Evolutionary conservation across 2,888 invertebrate species (phyloP).

Genomic region (Choristoneura rosaceana): DNA sequence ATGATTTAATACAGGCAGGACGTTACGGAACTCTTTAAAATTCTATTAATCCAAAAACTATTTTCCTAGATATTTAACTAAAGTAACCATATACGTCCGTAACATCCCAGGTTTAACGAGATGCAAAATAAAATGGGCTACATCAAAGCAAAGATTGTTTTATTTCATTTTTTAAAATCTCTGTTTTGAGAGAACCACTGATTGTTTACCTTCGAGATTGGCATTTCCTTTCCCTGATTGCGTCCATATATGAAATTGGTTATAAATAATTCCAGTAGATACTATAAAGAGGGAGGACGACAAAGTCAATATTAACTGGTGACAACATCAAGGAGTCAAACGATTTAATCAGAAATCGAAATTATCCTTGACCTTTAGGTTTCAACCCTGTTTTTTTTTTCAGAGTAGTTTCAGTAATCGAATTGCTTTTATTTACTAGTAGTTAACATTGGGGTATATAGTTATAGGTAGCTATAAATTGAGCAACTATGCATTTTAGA

Average conservation of each 20-base stretch:
- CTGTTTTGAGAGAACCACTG: constrained; percentile 22
- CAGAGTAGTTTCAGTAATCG: no score
- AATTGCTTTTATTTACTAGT: no score
- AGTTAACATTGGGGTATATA: no score
- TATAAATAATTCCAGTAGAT: constrained; percentile 18
- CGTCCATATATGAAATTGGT: constrained; percentile 31
- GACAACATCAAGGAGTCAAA: not conserved
- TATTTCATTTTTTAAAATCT: constrained; percentile 3
- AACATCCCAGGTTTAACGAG: constrained; percentile 19
- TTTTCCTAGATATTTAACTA: not conserved
- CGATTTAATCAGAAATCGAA: not conserved
- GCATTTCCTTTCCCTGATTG: constrained; percentile 18
- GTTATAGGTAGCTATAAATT: no score
- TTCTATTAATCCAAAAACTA: not conserved
- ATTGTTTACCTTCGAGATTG: constrained; percentile 14
- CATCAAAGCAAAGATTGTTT: constrained; percentile 25
- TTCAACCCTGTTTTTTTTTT: no score
- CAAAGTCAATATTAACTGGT: not conserved
- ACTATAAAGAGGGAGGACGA: not conserved
- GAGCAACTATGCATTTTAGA: no score
- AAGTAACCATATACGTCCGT: constrained; percentile 1
- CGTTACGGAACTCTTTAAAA: constrained; percentile 5
- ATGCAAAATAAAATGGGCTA: constrained; percentile 6
- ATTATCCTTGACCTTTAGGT: no score
- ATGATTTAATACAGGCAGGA: constrained; percentile 12